Conservation (phyloP, 2,888 invertebrate species). For the Ichneumon xanthorius region DNA sequence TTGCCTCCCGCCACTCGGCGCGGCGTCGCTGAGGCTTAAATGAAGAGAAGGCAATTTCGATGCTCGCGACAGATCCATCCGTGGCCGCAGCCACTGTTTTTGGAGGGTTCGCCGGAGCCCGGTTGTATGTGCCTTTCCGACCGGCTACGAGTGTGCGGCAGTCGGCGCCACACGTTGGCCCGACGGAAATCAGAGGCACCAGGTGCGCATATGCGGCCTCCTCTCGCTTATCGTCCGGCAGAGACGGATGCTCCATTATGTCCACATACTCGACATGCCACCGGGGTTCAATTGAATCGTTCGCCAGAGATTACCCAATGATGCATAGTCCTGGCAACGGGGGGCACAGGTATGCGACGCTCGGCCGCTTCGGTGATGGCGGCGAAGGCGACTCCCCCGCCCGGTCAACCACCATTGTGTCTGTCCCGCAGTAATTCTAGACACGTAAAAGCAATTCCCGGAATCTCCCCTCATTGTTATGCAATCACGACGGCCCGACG, state of each 20-base stretch:
- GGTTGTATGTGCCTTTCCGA: conserved; percentile 3
- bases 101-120: conserved; percentile 38
- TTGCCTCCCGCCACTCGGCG: conserved; percentile 24
- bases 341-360: conserved; percentile 74
- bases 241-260: conserved; percentile 84
- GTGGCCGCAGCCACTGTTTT: conserved; percentile 50
- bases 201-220: conserved; percentile 60
- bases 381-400: conserved; percentile 46
- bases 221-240: conserved; percentile 79
- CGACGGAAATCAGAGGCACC: conserved; percentile 41
- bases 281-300: conserved; percentile 83
- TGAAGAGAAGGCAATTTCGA: conserved; percentile 55
- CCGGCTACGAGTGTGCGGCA: conserved; percentile 19
- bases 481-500: conserved; percentile 78
- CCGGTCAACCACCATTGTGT: conserved; percentile 77
- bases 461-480: conserved; percentile 83
- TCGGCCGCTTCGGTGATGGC: conserved; percentile 20
- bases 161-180: conserved; percentile 47
- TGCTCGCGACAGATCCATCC: conserved; percentile 49
- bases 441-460: conserved; percentile 84
- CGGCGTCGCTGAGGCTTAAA: conserved; percentile 37
- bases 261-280: conserved; percentile 83
- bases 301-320: conserved; percentile 84
- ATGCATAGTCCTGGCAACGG: conserved; percentile 80
- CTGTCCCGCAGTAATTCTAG: conserved; percentile 81